Evolutionary conservation across 2,797 vertebrate species (phyloP).

Genomic region (Bradypus variegatus): DNA sequence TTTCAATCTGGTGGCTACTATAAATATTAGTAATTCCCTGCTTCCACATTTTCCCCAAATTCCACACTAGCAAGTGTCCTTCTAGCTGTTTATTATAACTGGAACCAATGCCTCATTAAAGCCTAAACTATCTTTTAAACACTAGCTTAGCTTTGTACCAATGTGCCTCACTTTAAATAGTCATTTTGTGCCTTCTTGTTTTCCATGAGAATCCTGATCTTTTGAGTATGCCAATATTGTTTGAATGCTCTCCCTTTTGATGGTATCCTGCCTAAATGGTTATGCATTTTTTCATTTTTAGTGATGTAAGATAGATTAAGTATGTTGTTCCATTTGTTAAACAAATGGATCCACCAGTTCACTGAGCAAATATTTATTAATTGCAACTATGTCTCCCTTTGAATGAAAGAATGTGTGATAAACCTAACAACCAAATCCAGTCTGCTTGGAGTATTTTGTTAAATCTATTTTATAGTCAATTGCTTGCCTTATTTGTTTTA

Average conservation of each 20-base stretch:
- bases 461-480: neutral
- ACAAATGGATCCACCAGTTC: neutral
- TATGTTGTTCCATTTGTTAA: neutral
- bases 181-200: neutral
- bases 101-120: neutral
- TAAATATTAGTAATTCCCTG: neutral
- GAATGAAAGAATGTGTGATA: neutral
- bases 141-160: neutral
- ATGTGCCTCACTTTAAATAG: neutral
- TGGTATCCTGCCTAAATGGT: neutral
- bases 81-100: neutral
- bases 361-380: neutral
- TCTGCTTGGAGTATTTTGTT: neutral
- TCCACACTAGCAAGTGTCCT: neutral
- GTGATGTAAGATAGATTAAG: neutral
- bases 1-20: neutral
- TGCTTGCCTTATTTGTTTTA: neutral
- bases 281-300: conserved; percentile 15
- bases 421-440: neutral
- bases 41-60: neutral
- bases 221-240: neutral
- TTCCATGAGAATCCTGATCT: neutral
- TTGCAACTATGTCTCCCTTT: neutral
- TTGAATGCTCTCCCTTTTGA: neutral
- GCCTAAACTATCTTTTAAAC: neutral